These are phyloP conservation scores for Rhogogaster chlorosoma DNA, from an alignment of 2,888 invertebrate genomes.

Conservation along the genomic window DNA sequence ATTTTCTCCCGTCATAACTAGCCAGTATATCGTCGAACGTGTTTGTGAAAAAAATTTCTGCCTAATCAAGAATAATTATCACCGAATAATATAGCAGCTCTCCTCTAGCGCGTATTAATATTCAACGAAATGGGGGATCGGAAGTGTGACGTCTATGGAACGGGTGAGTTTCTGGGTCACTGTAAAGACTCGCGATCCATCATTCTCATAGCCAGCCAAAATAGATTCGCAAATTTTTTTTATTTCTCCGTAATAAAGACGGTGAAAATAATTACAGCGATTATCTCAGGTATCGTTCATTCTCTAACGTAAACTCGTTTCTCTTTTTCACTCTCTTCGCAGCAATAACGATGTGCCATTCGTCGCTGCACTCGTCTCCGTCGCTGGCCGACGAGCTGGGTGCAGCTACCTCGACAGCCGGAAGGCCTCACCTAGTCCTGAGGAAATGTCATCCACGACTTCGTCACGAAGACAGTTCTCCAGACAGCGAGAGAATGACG, in stretches of 20 bases:
- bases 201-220: not conserved
- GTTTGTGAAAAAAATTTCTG: not conserved
- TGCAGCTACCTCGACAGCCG: conserved; percentile 65
- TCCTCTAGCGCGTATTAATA: not conserved
- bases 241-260: not conserved
- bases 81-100: not conserved
- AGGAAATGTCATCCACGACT: conserved; percentile 72
- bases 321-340: not conserved
- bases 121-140: not conserved
- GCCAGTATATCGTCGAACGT: not conserved
- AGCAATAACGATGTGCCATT: conserved; percentile 60
- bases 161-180: not conserved
- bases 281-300: not conserved
- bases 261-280: not conserved
- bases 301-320: not conserved
- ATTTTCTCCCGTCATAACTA: not conserved
- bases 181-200: not conserved
- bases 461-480: conserved; percentile 88
- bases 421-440: conserved; percentile 71
- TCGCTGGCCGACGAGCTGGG: conserved; percentile 86
- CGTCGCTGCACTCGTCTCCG: conserved; percentile 75
- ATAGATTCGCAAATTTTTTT: not conserved
- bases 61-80: not conserved
- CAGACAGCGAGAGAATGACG: conserved; percentile 91
- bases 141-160: not conserved